These are phyloP conservation scores for Festucalex cinctus DNA, from an alignment of 2,113 vertebrate species.

Conservation along the genomic window DNA sequence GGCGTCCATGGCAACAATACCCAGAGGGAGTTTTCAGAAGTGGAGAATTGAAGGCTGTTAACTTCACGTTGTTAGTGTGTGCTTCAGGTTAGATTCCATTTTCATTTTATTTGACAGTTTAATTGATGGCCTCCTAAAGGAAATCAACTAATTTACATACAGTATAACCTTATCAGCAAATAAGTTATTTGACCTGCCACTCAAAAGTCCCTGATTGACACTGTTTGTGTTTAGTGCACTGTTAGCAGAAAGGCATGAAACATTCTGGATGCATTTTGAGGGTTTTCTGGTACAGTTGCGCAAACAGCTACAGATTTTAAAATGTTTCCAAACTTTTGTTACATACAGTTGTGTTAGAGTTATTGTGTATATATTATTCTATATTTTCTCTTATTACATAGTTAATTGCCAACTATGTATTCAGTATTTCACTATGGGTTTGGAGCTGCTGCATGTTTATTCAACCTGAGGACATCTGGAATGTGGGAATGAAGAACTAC, in stretches of 20 bases:
- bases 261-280: too few species aligned
- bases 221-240: background rate
- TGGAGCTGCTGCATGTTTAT: too few species aligned
- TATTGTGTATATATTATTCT: too few species aligned
- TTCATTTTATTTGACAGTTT: background rate
- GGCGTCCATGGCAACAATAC: background rate
- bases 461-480: too few species aligned
- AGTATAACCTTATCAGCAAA: background rate
- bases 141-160: background rate
- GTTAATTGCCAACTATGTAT: too few species aligned
- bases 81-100: background rate
- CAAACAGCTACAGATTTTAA: too few species aligned
- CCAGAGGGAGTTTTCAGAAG: background rate
- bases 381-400: too few species aligned
- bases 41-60: background rate
- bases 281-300: too few species aligned
- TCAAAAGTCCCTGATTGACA: slow-evolving; percentile 2
- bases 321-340: background rate
- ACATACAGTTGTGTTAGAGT: too few species aligned
- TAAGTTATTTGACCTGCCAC: slow-evolving; percentile 2
- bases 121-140: background rate
- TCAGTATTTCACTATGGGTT: too few species aligned
- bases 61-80: background rate
- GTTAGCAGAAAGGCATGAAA: background rate
- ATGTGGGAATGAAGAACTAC: too few species aligned